Percentiles rank a stretch among this genome's conserved stretches.
phyloP scores from a whole-genome alignment of 2,797 vertebrate species.

The Pipistrellus pipistrellus region DNA sequence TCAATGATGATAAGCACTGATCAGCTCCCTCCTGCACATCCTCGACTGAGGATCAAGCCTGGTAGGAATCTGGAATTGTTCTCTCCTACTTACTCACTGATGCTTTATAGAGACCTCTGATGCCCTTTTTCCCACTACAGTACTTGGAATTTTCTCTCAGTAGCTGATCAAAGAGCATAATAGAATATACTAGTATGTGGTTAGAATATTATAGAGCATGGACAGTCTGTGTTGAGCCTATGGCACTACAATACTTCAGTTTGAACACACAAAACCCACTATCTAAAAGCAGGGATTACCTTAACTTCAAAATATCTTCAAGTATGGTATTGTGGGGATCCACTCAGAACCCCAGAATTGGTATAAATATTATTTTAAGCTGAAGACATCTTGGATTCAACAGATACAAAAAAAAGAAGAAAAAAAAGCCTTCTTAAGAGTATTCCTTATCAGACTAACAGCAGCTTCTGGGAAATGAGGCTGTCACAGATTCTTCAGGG shows the following conservation, averaged over 20 bases:
- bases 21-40: too few species aligned
- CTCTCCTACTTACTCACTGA: not conserved
- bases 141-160: conserved; percentile 29
- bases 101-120: not conserved
- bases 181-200: not conserved
- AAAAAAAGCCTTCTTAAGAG: not conserved
- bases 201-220: not conserved
- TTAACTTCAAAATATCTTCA: conserved; percentile 34
- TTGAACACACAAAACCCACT: not conserved
- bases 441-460: not conserved
- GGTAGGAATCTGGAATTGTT: not conserved
- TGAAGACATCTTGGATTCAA: not conserved
- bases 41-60: not conserved
- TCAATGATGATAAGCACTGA: too few species aligned
- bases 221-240: not conserved
- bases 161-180: conserved; percentile 24
- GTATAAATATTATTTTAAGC: not conserved
- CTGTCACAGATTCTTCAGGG: not conserved
- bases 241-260: not conserved
- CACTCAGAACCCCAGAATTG: not conserved
- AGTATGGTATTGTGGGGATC: not conserved
- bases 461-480: conserved; percentile 1
- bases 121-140: not conserved
- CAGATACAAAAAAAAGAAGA: not conserved
- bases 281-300: conserved; percentile 25